Evolutionary conservation across 1,140 invertebrate genomes (phyloP).

Genomic region (Dolichoris vasculosae): DNA sequence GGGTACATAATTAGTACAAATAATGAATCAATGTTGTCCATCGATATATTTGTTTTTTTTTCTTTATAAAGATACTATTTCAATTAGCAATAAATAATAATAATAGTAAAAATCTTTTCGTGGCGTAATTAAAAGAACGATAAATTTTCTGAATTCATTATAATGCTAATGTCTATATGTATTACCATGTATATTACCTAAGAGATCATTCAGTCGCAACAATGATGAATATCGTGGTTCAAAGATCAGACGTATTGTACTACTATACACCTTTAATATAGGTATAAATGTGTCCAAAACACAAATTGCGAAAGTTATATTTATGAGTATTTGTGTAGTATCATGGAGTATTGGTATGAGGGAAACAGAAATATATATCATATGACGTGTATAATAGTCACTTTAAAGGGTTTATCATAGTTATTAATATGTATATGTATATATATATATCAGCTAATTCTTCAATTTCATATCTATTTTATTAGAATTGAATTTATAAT

Average conservation of each 20-base stretch:
- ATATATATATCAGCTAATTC: too few species aligned
- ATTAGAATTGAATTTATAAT: too few species aligned
- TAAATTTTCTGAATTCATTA: slow-evolving; percentile 39
- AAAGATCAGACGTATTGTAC: slow-evolving; percentile 36
- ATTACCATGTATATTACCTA: neutral
- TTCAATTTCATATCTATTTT: too few species aligned
- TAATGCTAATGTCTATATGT: slow-evolving; percentile 34
- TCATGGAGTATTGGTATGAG: neutral
- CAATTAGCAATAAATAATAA: slow-evolving; percentile 46
- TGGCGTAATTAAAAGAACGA: slow-evolving; percentile 37
- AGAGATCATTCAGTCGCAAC: slow-evolving; percentile 29
- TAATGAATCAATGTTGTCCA: too few species aligned
- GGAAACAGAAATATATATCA: too few species aligned
- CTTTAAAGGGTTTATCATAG: too few species aligned
- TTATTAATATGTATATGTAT: too few species aligned
- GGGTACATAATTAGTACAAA: too few species aligned
- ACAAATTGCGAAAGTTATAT: slow-evolving; percentile 20
- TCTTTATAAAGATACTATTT: neutral
- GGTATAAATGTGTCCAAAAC: slow-evolving; percentile 19
- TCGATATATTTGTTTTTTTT: neutral
- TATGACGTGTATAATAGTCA: too few species aligned
- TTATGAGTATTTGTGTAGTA: neutral
- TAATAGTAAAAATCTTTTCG: neutral
- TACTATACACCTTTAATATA: neutral
- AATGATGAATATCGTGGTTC: slow-evolving; percentile 40